These are phyloP conservation scores for Diaphora mendica DNA, from an alignment of 2,888 invertebrate species.

Conservation along the genomic window DNA sequence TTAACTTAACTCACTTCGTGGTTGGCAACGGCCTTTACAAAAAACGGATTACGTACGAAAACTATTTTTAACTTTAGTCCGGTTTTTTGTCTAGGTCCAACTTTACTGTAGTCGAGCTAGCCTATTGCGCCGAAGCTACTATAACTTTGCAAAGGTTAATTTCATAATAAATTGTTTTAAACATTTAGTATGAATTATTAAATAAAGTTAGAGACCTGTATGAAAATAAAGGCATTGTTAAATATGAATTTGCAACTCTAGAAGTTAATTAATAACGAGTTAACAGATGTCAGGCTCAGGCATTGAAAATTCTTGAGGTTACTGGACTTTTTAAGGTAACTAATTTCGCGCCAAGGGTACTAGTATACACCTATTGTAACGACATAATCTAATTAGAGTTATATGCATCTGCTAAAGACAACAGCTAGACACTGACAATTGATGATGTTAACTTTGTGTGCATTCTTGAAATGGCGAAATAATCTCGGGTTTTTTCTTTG, in stretches of 20 bases:
- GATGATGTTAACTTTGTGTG: no score
- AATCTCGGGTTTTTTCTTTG: no score
- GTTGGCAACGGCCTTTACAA: no score
- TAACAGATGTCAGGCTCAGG: background rate
- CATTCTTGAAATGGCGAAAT: no score
- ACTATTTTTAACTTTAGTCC: no score
- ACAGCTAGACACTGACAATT: no score
- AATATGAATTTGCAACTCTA: background rate
- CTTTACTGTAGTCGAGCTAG: no score
- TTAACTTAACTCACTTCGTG: no score
- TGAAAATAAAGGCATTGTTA: conserved; percentile 11
- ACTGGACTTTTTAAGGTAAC: background rate
- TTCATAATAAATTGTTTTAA: background rate
- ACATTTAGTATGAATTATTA: background rate
- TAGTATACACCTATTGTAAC: no score
- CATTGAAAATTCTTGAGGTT: background rate
- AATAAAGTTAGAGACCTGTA: background rate
- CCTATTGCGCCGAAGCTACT: no score
- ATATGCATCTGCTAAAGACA: background rate
- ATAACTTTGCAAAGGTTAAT: background rate
- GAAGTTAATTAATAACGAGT: background rate
- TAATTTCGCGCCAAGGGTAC: background rate
- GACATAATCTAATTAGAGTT: background rate
- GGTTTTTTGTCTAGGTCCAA: no score
- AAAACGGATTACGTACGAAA: no score